Base-by-base conservation (phyloP, 2,888 invertebrate genomes). In the Eurytoma californica region DNA sequence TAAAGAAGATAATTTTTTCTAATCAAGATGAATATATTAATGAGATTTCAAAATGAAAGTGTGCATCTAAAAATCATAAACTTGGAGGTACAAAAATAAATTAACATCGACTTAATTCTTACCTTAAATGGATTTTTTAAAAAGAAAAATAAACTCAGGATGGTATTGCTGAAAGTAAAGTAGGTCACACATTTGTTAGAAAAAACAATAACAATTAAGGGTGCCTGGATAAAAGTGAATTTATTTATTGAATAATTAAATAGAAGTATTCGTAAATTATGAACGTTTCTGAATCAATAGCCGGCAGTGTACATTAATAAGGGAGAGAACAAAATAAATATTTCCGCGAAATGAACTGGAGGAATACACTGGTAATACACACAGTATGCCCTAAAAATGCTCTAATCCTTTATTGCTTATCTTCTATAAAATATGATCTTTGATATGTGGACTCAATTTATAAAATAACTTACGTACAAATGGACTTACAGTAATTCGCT, bases 371-470 rank as follows among this genome's bases (percentile, higher is more conserved):
- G 20, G 51, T 74, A 53, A 74, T 58, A 58, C 13, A 60, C 7
- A 65, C 63, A 55, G 51, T 69, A 57, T 28, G 30, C 72, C 72
- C 76, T 79, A 68, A 55, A 73, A 77, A 77, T 68, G 49, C 65
- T 79, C 79, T 79, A 81, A 82, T 75, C 63, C 80, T 84, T 84
- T 84, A 85, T 85, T 82, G 70, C 85, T 85, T 85, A 85, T 82
- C 65, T 74, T 84, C 86, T 86, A 86, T 83, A 86, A 87, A 86
- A 87, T 86, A 86, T 84, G 81, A 85, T 86, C 85, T 86, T 85
- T 86, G 87, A 87, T 87, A 87, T 87, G 87, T 87, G 84, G 85
- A 86, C 83, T 85, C 85, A 84, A 86, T 84, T 86, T 86, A 86
- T 86, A 86, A 86, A 86, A 86, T 85, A 86, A 86, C 81, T 86